Conservation (phyloP, 30 jellyfish, hydroid and myxozoan species). For the Rhopilema esculentum region DNA sequence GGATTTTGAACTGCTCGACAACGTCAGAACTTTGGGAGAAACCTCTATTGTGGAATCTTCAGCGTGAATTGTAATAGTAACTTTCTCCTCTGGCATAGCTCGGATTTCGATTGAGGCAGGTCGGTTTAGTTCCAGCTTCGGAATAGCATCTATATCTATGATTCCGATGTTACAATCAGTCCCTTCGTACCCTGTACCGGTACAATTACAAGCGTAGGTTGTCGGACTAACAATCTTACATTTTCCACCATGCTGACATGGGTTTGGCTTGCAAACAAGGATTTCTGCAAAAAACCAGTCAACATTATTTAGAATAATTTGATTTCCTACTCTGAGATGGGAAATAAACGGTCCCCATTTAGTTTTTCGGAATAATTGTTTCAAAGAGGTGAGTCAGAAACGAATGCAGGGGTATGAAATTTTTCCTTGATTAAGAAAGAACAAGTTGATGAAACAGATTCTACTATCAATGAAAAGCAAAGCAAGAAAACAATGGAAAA, state of each 20-base stretch:
- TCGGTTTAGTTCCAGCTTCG: constrained; percentile 52
- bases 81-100: constrained; percentile 61
- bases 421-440: too few relatives aligned
- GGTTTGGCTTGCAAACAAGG: constrained; percentile 94
- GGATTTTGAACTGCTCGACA: constrained; percentile 22
- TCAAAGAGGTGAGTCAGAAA: too few relatives aligned
- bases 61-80: constrained; percentile 38
- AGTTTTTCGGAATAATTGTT: too few relatives aligned
- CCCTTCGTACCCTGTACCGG: constrained; percentile 88
- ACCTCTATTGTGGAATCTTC: constrained; percentile 59
- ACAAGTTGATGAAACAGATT: too few relatives aligned
- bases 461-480: too few relatives aligned
- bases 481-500: too few relatives aligned
- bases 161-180: constrained; percentile 68
- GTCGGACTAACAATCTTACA: constrained; percentile 80
- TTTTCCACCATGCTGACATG: constrained; percentile 83
- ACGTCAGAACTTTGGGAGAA: constrained; percentile 21
- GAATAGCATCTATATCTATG: constrained; percentile 48
- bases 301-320: background rate
- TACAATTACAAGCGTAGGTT: constrained; percentile 72
- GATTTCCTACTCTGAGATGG: background rate
- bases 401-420: too few relatives aligned
- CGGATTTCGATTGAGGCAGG: constrained; percentile 7
- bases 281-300: constrained; percentile 69
- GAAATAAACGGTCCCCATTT: too few relatives aligned